Evolutionary conservation across 2,888 invertebrate genomes (phyloP), one percentile per base, ranked within the genome.

Genomic region (Exocentrus adspersus): DNA sequence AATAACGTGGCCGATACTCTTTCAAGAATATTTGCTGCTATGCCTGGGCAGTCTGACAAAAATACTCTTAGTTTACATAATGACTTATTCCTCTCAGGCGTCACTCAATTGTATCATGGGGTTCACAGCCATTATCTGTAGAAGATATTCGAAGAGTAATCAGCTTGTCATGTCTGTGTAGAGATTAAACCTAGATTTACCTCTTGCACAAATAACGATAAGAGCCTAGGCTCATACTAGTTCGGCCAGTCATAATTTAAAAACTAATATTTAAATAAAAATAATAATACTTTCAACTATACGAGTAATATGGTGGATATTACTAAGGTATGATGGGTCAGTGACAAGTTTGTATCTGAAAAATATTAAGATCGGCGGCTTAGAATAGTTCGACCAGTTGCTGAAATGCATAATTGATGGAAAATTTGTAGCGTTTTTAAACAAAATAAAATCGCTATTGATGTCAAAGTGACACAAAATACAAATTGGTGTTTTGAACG

Each of bases 401-500:
- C 1, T 41, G 1, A 41, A 41, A 41, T n/a, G 41, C 41, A 41
- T 41, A 41, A 12, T 41, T n/a, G 41, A 12, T 14, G 7, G 12
- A 41, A 41, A 41, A 12, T 41, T 41, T n/a, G n/a, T 12, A n/a
- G 12, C 12, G 6, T 41, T 41, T 41, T 41, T 9, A 41, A 41
- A 41, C 1, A 41, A 41, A 1, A 41, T 41, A 9, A 14, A 41
- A 41, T 41, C 41, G 41, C 1, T n/a, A 41, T 41, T 28, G 28
- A 7, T 41, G 14, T 9, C 41, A 41, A 41, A 41, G 41, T 41
- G 41, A 41, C n/a, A n/a, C n/a, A n/a, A n/a, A n/a, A n/a, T n/a
- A 41, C 41, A 41, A 12, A 41, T 24, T 51, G 2, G 45, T 52
- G 24, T 62, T 59, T 32, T 28, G n/a, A n/a, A n/a, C n/a, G n/a